Conservation (phyloP, 2,797 vertebrate species). For the Mallotus villosus region DNA sequence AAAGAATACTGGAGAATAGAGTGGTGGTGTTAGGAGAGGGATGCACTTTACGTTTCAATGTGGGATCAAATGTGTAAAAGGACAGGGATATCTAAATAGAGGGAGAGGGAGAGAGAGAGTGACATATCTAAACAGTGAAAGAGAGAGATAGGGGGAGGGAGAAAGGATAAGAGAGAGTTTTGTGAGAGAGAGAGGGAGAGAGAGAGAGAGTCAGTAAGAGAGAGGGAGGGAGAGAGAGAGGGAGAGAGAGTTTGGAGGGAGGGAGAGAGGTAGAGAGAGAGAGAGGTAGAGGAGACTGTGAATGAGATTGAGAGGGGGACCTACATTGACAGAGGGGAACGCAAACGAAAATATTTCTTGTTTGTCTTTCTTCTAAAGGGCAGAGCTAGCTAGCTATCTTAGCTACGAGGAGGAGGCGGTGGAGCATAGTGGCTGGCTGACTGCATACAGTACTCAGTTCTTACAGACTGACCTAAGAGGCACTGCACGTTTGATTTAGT, state of each 20-base stretch:
- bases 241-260: background rate
- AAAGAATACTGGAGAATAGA: background rate
- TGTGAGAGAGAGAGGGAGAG: background rate
- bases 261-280: background rate
- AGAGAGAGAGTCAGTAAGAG: slow-evolving; percentile 1
- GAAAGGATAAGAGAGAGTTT: background rate
- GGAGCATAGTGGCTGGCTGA: background rate
- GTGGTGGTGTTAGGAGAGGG: slow-evolving; percentile 17
- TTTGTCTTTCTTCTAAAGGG: slow-evolving; percentile 8
- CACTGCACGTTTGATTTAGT: slow-evolving; percentile 71
- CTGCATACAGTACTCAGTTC: background rate
- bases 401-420: slow-evolving; percentile 24
- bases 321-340: background rate
- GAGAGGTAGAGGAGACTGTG: background rate
- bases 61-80: no score
- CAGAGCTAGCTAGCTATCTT: slow-evolving; percentile 46
- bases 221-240: slow-evolving; percentile 10
- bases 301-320: background rate
- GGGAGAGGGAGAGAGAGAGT: background rate
- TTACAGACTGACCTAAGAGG: slow-evolving; percentile 60
- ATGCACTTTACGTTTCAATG: no score
- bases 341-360: slow-evolving; percentile 3
- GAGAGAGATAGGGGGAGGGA: slow-evolving; percentile 12
- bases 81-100: no score
- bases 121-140: background rate